Evolutionary conservation across 1,140 invertebrate genomes (phyloP).

Genomic region (Megalonaias nervosa): DNA sequence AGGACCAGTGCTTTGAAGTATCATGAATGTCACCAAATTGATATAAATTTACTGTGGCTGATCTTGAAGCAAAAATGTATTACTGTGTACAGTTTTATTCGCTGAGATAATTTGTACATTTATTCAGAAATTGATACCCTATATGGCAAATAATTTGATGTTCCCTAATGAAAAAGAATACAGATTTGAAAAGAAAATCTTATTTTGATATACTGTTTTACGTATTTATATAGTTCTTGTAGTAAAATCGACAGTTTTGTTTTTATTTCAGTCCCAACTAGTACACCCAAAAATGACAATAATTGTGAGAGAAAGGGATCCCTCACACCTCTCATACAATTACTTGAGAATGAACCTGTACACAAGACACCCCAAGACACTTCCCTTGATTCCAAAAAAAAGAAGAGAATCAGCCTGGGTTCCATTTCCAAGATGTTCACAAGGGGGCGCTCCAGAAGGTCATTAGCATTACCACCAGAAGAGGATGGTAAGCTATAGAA

Average conservation of each 20-base stretch:
- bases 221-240: too few species aligned
- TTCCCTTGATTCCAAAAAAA: constrained; percentile 47
- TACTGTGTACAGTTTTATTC: too few species aligned
- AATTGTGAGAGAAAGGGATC: constrained; percentile 29
- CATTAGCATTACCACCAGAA: constrained; percentile 53
- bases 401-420: constrained; percentile 52
- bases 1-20: too few species aligned
- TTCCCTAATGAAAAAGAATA: too few species aligned
- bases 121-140: too few species aligned
- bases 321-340: constrained; percentile 36
- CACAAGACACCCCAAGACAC: constrained; percentile 5
- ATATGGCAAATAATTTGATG: too few species aligned
- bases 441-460: constrained; percentile 48
- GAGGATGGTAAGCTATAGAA: constrained; percentile 46
- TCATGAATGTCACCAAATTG: too few species aligned
- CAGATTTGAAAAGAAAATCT: too few species aligned
- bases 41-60: too few species aligned
- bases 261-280: constrained; percentile 34
- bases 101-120: too few species aligned
- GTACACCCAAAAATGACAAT: constrained; percentile 30
- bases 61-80: too few species aligned
- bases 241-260: neutral
- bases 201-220: too few species aligned
- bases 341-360: constrained; percentile 24
- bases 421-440: constrained; percentile 64